Base-by-base conservation (phyloP, 2,888 invertebrate genomes). In the Tethea ocularis region DNA sequence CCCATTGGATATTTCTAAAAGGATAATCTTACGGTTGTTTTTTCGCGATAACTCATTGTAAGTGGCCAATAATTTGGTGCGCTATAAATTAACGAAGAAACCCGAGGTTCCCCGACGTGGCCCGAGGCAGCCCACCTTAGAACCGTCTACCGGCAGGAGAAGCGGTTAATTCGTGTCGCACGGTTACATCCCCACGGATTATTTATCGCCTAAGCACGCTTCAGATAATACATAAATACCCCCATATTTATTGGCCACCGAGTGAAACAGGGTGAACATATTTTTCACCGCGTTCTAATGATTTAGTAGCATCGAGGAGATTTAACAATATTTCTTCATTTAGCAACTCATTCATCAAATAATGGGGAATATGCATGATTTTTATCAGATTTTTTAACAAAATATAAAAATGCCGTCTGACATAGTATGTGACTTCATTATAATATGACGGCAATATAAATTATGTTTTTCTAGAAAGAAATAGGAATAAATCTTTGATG, bases 201-300 rank as follows among this genome's bases (percentile, higher is more conserved):
- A 60, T 61, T 63, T 63, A 66, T 63, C 20, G 61, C 57, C 60
- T 57, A 57, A 59, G 56, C 60, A 51, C 53, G 51, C 55, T 52
- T 26, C 46, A n/a, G 56, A 57, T 46, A 46, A 46, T 46, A 46
- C 20, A 46, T 10, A 46, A 46, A 46, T 20, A 46, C 8, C 46
- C 46, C n/a, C 6, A 52, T 26, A 23, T 23, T 52, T 54, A 33
- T 33, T 13, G 36, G 36, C 10, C 33, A 33, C 36, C n/a, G 36
- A 1, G 33, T 54, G 33, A 17, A 33, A 17, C 17, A 33, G 22
- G 54, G 33, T 54, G 33, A 22, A 46, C 46, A 46, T 46, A 20
- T 46, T 46, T 46, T 46, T 46, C 46, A 46, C 46, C n/a, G 46
- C 46, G 46, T 20, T 20, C 13, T 17, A 41, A 46, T 46, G 20